phyloP scores from a whole-genome alignment of 1,140 invertebrate species.

The Saccostrea glomerata region DNA sequence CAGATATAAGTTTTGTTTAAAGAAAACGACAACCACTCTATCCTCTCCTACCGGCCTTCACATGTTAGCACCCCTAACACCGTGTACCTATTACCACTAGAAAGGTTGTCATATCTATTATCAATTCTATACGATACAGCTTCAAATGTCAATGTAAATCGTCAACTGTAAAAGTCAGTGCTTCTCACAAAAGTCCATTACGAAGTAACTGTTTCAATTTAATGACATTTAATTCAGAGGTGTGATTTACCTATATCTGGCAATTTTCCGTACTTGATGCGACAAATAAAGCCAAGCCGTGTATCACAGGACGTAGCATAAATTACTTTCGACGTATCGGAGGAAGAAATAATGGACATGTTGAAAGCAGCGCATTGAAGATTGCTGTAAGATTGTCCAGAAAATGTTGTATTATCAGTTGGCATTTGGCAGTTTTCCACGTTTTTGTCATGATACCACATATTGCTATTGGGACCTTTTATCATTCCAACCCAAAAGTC shows the following conservation, averaged over 20 bases:
- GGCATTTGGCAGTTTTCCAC: neutral
- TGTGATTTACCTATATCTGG: neutral
- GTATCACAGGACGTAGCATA: neutral
- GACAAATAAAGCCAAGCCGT: neutral
- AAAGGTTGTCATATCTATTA: no score
- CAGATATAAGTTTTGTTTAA: no score
- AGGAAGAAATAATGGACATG: neutral
- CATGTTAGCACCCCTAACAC: no score
- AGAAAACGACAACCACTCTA: no score
- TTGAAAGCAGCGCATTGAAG: neutral
- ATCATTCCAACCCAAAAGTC: neutral
- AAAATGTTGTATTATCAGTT: neutral
- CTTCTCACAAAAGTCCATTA: no score
- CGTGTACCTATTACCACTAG: no score
- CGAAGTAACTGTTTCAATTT: neutral
- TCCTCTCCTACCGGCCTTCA: no score
- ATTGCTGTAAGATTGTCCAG: neutral
- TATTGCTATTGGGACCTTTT: neutral
- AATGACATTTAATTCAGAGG: neutral
- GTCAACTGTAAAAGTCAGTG: no score
- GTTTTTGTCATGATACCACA: neutral
- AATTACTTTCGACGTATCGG: neutral
- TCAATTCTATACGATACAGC: no score
- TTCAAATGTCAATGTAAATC: no score
- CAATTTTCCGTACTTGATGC: neutral